phyloP scores from a whole-genome alignment of 2,797 vertebrate genomes.

The Thunnus albacares region DNA sequence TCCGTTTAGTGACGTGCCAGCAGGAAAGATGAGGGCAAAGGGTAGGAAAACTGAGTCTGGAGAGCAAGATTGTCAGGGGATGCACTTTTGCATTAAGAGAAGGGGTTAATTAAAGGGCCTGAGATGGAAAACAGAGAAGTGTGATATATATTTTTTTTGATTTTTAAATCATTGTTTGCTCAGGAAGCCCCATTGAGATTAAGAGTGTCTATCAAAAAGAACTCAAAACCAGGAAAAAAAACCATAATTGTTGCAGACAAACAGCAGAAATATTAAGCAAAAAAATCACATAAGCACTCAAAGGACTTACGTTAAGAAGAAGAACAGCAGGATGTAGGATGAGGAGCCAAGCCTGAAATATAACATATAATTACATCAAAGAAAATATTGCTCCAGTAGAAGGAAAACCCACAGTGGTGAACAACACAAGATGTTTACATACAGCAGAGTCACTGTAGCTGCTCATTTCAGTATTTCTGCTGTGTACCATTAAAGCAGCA shows the following conservation, averaged over 20 bases:
- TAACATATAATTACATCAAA: conserved; percentile 66
- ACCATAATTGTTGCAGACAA: conserved; percentile 4
- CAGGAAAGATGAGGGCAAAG: conserved; percentile 60
- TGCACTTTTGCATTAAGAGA: conserved; percentile 58
- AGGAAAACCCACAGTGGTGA: conserved; percentile 60
- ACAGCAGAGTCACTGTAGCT: conserved; percentile 65
- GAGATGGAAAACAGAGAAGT: conserved; percentile 33
- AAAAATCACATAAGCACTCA: conserved; percentile 27
- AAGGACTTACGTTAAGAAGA: conserved; percentile 28
- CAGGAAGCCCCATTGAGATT: conserved; percentile 28
- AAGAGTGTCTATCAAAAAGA: conserved; percentile 33
- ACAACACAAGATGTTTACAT: conserved; percentile 71
- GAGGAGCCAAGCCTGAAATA: conserved; percentile 44
- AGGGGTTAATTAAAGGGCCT: conserved; percentile 74
- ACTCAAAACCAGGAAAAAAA: not conserved
- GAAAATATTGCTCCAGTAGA: conserved; percentile 49
- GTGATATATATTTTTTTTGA: conserved; percentile 11
- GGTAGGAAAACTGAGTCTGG: conserved; percentile 37
- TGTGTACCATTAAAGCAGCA: conserved; percentile 75
- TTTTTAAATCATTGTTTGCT: conserved; percentile 42
- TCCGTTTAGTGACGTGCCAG: conserved; percentile 56
- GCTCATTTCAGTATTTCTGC: conserved; percentile 64
- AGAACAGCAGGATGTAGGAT: conserved; percentile 35
- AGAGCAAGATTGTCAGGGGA: conserved; percentile 57
- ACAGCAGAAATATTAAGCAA: conserved; percentile 11